Evolutionary conservation across 2,888 invertebrate species (phyloP).

Genomic region (Plutella xylostella): DNA sequence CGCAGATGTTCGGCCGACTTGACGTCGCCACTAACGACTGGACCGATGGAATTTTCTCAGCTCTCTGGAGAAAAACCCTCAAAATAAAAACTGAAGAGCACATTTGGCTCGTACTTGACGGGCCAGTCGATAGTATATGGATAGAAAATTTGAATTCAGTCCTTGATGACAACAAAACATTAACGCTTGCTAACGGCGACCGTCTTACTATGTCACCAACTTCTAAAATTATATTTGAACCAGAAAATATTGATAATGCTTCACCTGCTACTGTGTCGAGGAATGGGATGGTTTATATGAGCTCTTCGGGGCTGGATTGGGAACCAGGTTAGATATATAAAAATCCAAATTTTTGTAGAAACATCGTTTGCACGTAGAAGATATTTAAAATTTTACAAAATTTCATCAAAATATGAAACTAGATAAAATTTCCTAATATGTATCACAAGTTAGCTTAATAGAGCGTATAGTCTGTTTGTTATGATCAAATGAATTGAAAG

Average conservation of each 20-base stretch:
- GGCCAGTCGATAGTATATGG: slow-evolving; percentile 98
- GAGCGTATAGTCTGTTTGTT: no score
- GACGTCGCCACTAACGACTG: slow-evolving; percentile 98
- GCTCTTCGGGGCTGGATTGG: slow-evolving; percentile 95
- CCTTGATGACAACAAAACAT: slow-evolving; percentile 94
- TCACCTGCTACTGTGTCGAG: slow-evolving; percentile 97
- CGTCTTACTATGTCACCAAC: slow-evolving; percentile 93
- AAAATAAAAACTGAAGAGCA: slow-evolving; percentile 89
- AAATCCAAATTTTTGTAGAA: no score
- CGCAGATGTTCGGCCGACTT: slow-evolving; percentile 97
- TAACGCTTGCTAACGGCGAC: slow-evolving; percentile 96
- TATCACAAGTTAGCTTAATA: no score
- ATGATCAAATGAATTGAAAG: no score
- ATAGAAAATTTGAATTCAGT: slow-evolving; percentile 98
- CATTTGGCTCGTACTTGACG: slow-evolving; percentile 95
- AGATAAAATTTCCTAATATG: no score
- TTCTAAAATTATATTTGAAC: slow-evolving; percentile 96
- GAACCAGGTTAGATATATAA: slow-evolving; percentile 74
- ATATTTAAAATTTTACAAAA: no score
- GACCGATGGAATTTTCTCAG: slow-evolving; percentile 98
- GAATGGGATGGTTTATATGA: slow-evolving; percentile 97
- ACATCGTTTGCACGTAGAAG: no score
- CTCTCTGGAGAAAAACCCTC: slow-evolving; percentile 94
- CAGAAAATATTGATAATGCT: slow-evolving; percentile 97
- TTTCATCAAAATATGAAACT: no score